Evolutionary conservation across 2,113 vertebrate genomes (phyloP), one percentile per base, ranked within the genome.

Genomic region (Hypanus sabinus): DNA sequence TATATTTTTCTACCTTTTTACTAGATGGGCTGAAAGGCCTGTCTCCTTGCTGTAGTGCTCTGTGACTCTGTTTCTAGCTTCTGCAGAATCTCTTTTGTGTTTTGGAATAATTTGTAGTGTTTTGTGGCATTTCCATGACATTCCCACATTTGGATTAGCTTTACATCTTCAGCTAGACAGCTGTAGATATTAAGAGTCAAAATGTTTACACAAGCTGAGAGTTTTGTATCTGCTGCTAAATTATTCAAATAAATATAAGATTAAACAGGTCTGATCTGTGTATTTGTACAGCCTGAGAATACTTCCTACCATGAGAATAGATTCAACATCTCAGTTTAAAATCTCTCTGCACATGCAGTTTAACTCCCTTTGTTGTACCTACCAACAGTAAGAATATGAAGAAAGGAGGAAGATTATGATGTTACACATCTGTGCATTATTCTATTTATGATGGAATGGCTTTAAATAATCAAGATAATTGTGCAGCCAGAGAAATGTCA

Each of bases 191-290:
- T 88, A 88, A 33, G 46, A 57, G n/a, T 88, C 85, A 88, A 65
- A 65, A 65, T 65, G 30, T 88, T 88, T 88, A 88, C 30, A 65
- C 33, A 30, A 88, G 14, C 57, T 14, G 30, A 88, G 85, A 88
- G 85, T 65, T 88, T 88, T 88, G 60, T 33, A 88, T 65, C 85
- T 88, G 57, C 33, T 88, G 85, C 20, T 88, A 65, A 88, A 65
- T 88, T 88, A 12, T 88, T 88, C 12, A 88, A 65, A 88, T 88
- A 65, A 88, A 33, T 33, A 62, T 16, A 16, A 33, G 85, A 16
- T 88, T 88, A 14, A 87, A 87, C 83, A 87, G 83, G 81, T 60
- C 55, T 87, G 57, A 87, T 87, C 55, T 87, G 55, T 55, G 27
- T 30, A 60, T 87, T 60, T 30, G 83, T 27, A 4, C 24, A 60